Percentiles rank a stretch among this genome's conserved stretches.
These are phyloP conservation scores for Achroia grisella DNA, from an alignment of 1,140 invertebrate genomes.

Conservation along the genomic window DNA sequence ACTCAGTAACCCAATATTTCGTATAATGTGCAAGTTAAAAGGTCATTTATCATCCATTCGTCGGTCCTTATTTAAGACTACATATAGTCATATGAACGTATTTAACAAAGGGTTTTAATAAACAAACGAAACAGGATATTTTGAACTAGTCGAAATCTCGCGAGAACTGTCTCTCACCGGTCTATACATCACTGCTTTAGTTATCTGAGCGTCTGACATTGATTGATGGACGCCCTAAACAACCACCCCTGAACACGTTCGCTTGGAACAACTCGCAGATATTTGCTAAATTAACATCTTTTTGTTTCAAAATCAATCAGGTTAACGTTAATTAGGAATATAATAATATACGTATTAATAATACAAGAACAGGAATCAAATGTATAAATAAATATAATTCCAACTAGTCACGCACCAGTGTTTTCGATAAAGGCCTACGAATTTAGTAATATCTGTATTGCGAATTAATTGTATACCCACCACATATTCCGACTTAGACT, in stretches of 20 bases:
- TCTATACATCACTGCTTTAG: conserved; percentile 1
- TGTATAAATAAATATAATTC: too few relatives aligned
- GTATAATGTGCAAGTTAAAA: conserved; percentile 4
- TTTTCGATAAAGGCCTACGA: too few relatives aligned
- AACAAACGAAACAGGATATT: neutral
- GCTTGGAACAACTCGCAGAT: too few relatives aligned
- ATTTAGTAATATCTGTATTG: too few relatives aligned
- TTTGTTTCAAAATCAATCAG: too few relatives aligned
- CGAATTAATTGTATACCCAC: too few relatives aligned
- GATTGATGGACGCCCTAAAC: conserved; percentile 3
- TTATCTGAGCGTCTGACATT: conserved; percentile 1
- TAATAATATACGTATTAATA: too few relatives aligned
- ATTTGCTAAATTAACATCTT: too few relatives aligned
- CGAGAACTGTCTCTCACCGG: neutral
- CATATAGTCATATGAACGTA: neutral
- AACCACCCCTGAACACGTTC: neutral
- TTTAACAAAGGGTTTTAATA: neutral
- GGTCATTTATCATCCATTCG: conserved; percentile 1
- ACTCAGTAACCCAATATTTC: conserved; percentile 3
- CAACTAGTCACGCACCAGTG: too few relatives aligned
- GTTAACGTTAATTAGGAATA: too few relatives aligned
- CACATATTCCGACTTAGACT: too few relatives aligned
- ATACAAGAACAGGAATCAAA: too few relatives aligned
- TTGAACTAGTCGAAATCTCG: neutral
- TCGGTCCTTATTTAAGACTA: neutral